phyloP scores from a whole-genome alignment of 2,888 invertebrate genomes.

The Cephus nigrinus region DNA sequence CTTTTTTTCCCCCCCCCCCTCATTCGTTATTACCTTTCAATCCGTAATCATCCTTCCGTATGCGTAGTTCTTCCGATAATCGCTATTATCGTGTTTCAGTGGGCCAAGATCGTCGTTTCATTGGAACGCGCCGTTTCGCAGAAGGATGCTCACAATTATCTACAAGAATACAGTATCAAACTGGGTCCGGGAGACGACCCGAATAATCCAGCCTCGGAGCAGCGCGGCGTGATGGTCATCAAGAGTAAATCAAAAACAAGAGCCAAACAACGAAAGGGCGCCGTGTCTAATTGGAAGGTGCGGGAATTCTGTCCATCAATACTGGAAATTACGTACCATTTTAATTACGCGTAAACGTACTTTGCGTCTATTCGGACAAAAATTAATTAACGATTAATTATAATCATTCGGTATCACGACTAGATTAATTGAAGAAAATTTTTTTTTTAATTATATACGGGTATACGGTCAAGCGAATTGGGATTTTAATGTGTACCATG shows the following conservation, averaged over 20 bases:
- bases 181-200: slow-evolving; percentile 81
- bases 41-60: neutral
- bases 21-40: neutral
- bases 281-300: slow-evolving; percentile 98
- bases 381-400: neutral
- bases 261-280: slow-evolving; percentile 96
- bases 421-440: neutral
- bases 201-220: slow-evolving; percentile 82
- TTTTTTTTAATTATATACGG: neutral
- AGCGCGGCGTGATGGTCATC: slow-evolving; percentile 96
- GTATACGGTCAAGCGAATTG: neutral
- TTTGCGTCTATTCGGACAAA: too few species aligned
- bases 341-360: too few species aligned
- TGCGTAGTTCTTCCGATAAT: neutral
- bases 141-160: slow-evolving; percentile 88
- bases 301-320: neutral
- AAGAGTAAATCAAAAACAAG: slow-evolving; percentile 96
- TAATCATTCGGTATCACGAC: neutral
- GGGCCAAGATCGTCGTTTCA: slow-evolving; percentile 98
- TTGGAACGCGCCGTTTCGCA: slow-evolving; percentile 93
- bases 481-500: neutral
- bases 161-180: slow-evolving; percentile 95
- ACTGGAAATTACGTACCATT: too few species aligned
- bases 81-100: slow-evolving; percentile 69
- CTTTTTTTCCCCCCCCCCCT: neutral